phyloP scores from a whole-genome alignment of 2,113 vertebrate species.

The Pollimyrus isidori region DNA sequence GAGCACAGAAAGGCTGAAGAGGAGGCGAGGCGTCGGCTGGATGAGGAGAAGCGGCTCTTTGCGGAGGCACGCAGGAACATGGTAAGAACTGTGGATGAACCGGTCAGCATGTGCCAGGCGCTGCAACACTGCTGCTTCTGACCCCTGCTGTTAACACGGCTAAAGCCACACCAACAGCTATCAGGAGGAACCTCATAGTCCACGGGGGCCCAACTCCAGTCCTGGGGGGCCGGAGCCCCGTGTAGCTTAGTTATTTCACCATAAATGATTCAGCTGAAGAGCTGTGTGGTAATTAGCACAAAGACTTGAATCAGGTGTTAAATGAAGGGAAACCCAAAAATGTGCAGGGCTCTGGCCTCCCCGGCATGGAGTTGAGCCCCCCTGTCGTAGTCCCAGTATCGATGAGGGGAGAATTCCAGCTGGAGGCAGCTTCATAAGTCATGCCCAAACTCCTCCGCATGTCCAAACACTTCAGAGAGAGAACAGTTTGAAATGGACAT shows the following conservation, averaged over 20 bases:
- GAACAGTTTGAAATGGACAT: neutral
- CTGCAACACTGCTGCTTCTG: neutral
- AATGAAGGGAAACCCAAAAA: no score
- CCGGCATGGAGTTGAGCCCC: no score
- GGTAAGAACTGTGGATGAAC: constrained; percentile 36
- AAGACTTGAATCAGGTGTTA: no score
- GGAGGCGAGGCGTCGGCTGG: constrained; percentile 62
- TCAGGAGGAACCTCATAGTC: neutral
- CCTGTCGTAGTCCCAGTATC: no score
- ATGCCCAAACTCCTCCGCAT: neutral
- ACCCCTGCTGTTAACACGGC: neutral
- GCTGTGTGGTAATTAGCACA: no score
- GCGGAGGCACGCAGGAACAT: constrained; percentile 68
- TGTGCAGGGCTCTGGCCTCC: no score
- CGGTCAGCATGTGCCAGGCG: neutral
- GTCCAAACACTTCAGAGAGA: neutral
- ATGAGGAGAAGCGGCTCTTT: constrained; percentile 69
- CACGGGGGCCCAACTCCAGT: no score
- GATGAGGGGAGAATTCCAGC: neutral
- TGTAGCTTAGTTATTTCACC: no score
- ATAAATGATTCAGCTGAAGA: no score
- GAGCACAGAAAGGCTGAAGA: constrained; percentile 65
- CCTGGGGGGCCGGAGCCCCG: no score
- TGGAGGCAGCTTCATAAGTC: neutral
- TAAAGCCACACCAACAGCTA: neutral